Evolutionary conservation across 2,797 vertebrate genomes (phyloP), one percentile per base, ranked within the genome.

Genomic region (Danio kyathit): DNA sequence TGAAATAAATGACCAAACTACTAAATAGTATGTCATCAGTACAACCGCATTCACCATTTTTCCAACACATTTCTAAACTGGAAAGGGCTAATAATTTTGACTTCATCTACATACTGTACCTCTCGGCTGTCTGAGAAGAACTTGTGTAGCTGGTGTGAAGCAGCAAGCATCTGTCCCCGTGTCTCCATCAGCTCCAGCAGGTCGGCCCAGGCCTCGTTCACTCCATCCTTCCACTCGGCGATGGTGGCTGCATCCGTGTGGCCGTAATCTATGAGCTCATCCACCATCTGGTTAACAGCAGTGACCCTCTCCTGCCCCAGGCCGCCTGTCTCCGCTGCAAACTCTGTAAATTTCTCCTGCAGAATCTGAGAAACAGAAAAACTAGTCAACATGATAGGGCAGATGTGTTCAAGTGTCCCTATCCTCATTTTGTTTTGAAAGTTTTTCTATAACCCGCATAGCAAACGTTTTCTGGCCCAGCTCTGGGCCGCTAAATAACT

Each of bases 131-230:
- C 96, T 0, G 94, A 95, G 91, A 99, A 98, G 93, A 98, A 99
- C 78, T 97, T 97, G 83, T 99, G 97, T 14, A 99, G 92, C 86
- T 98, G 96, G 48, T 97, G 95, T 0, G 97, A 99, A 4, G 97
- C 97, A 0, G 96, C 94, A 7, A 99, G 81, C 95, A 99, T 96
- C 95, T 99, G 97, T 0, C 92, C 95, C 1, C 97, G 88, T 0
- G 97, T 99, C 90, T 97, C 97, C 94, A 99, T 98, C 56, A 98
- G 92, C 91, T 99, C 97, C 91, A 99, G 88, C 7, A 99, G 92
- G 82, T 99, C 97, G 0, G 97, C 97, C 97, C 97, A 99, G 17
- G 97, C 95, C 85, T 99, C 97, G 0, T 99, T 98, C 85, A 99
- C 94, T 0, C 95, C 96, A 0, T 99, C 97, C 91, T 99, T 99